phyloP scores from a whole-genome alignment of 92 coral and sea anemone species.

The Paramuricea clavata region DNA sequence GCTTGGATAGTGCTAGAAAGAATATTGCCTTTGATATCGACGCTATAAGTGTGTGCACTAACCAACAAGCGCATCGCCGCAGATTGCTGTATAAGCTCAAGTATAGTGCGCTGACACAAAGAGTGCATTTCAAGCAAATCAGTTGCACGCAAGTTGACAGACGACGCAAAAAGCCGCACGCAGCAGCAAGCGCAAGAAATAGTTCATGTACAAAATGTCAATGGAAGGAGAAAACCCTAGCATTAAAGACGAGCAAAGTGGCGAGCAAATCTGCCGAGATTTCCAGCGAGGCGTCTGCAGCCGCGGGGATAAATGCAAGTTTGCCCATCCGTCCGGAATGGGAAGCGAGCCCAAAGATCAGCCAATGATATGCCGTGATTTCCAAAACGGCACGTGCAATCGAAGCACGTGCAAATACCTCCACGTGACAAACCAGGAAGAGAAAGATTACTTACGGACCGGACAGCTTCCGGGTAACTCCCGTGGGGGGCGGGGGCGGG shows the following conservation, averaged over 20 bases:
- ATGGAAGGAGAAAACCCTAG: background rate
- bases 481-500: conserved; percentile 59
- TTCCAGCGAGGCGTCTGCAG: conserved; percentile 98
- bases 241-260: conserved; percentile 14
- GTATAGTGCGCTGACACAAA: conserved; percentile 21
- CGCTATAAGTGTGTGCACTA: conserved; percentile 13
- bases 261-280: conserved; percentile 88
- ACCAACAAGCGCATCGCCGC: background rate
- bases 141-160: conserved; percentile 16
- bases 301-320: conserved; percentile 97
- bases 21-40: conserved; percentile 4
- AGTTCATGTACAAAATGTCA: background rate
- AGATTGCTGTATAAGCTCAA: background rate
- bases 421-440: conserved; percentile 87
- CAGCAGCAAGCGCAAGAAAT: conserved; percentile 5
- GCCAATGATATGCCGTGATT: conserved; percentile 99
- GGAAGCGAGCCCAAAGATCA: conserved; percentile 92
- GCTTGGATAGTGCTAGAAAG: conserved; percentile 56
- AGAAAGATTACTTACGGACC: conserved; percentile 86
- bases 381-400: conserved; percentile 95
- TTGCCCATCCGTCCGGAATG: conserved; percentile 93
- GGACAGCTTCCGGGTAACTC: conserved; percentile 81
- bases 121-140: conserved; percentile 10
- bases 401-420: conserved; percentile 94
- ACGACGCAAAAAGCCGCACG: conserved; percentile 16